Base-by-base conservation (phyloP, 2,113 vertebrate species). In the Cacatua alba region DNA sequence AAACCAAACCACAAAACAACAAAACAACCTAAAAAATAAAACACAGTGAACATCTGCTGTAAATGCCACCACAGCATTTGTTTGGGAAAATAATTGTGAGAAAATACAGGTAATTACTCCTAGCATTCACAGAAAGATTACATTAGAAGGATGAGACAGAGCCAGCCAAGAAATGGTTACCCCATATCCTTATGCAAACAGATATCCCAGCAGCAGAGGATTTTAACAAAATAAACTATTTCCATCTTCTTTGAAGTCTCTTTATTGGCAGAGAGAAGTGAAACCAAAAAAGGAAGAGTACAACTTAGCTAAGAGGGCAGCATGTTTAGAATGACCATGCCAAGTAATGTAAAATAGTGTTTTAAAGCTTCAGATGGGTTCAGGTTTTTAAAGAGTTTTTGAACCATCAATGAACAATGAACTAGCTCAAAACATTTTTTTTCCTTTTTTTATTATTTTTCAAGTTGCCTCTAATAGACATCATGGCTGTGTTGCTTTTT, bases 31-130 rank as follows among this genome's bases (percentile, higher is more conserved):
- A 20, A 12, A 51, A 48, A 31, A 41, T 28, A n/a, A n/a, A 17
- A 2, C 10, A 52, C 9, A 39, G 9, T 0, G 0, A 91, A 7
- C 6, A 14, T n/a, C 49, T 78, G 52, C 28, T 78, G 13, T n/a
- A 59, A 82, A 83, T 64, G 8, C 53, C 64, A 74, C 16, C 25
- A 49, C 9, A 81, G 3, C 25, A 70, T 21, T 17, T 78, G 18
- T 67, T 39, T 10, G 2, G n/a, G 33, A 86, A 93, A 77, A 74
- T 33, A 91, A 37, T 29, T 82, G 46, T 49, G n/a, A 35, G 37
- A 88, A 91, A 95, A 63, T 41, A 35, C 1, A 52, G 26, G 39
- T 49, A 70, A 44, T 43, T 35, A 26, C 17, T 90, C n/a, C 13
- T n/a, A 72, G 52, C 7, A 49, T 69, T 82, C 49, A 62, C 24